These are phyloP conservation scores for Sphyrna mokarran DNA, from an alignment of 2,113 vertebrate genomes.

Conservation along the genomic window DNA sequence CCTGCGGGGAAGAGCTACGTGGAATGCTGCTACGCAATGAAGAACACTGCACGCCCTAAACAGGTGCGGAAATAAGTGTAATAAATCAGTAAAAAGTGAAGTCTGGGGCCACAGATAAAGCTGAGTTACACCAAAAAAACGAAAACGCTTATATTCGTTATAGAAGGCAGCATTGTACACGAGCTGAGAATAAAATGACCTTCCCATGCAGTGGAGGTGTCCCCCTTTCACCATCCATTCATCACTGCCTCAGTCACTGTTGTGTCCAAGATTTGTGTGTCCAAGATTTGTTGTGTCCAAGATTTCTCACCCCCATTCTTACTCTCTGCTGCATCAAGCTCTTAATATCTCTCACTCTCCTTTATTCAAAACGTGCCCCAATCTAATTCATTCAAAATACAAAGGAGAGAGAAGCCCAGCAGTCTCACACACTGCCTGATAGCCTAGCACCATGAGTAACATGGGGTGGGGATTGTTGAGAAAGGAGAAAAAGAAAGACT, in stretches of 20 bases:
- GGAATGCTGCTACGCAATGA: neutral
- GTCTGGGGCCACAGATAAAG: neutral
- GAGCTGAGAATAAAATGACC: neutral
- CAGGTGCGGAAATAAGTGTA: neutral
- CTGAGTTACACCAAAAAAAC: neutral
- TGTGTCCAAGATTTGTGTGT: neutral
- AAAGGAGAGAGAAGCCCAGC: neutral
- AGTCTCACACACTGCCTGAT: neutral
- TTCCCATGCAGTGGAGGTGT: neutral
- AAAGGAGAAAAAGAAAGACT: neutral
- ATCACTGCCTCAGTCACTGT: neutral
- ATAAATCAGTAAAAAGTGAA: neutral
- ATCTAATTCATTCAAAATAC: neutral
- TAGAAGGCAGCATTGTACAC: neutral
- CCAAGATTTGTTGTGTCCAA: neutral
- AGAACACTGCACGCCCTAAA: neutral
- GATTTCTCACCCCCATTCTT: neutral
- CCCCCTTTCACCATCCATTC: neutral
- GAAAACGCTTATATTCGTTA: neutral
- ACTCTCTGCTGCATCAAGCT: neutral
- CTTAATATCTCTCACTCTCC: neutral
- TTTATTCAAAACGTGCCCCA: neutral
- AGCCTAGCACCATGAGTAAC: too few species aligned
- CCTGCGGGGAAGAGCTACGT: neutral
- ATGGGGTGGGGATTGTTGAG: neutral